Evolutionary conservation across 2,113 vertebrate species (phyloP).

Genomic region (Triplophysa dalaica): DNA sequence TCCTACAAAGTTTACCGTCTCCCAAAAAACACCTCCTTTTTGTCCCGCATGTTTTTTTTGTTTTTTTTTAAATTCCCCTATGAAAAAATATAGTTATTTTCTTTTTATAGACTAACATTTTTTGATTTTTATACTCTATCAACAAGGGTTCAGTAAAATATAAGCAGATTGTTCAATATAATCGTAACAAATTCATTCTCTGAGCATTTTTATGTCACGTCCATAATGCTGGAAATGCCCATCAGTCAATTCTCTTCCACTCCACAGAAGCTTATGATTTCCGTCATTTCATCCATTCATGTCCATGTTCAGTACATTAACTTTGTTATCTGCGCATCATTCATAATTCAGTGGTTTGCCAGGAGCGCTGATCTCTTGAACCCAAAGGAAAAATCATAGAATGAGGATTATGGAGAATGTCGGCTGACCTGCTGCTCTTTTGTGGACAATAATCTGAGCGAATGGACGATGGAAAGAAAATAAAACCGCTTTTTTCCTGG

Average conservation of each 20-base stretch:
- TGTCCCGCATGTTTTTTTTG: too few relatives aligned
- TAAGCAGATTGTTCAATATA: too few relatives aligned
- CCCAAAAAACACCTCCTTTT: too few relatives aligned
- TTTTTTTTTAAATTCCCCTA: too few relatives aligned
- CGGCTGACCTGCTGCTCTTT: not conserved
- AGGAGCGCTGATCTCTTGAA: not conserved
- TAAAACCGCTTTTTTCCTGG: not conserved
- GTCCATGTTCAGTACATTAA: not conserved
- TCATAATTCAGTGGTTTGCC: not conserved
- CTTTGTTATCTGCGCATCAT: not conserved
- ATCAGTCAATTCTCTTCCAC: not conserved
- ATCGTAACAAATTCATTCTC: too few relatives aligned
- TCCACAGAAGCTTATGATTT: not conserved
- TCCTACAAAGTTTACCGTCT: too few relatives aligned
- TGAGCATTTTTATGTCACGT: too few relatives aligned
- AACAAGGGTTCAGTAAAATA: too few relatives aligned
- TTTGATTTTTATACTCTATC: too few relatives aligned
- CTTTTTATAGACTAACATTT: too few relatives aligned
- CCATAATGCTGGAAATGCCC: too few relatives aligned
- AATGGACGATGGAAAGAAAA: not conserved
- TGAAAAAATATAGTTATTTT: too few relatives aligned
- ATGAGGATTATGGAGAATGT: slow-evolving; percentile 24
- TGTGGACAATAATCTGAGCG: not conserved
- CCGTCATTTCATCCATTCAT: not conserved
- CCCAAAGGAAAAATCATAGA: not conserved